These are phyloP conservation scores for Holcopasites calliopsidis DNA, from an alignment of 1,140 invertebrate genomes.

Conservation along the genomic window DNA sequence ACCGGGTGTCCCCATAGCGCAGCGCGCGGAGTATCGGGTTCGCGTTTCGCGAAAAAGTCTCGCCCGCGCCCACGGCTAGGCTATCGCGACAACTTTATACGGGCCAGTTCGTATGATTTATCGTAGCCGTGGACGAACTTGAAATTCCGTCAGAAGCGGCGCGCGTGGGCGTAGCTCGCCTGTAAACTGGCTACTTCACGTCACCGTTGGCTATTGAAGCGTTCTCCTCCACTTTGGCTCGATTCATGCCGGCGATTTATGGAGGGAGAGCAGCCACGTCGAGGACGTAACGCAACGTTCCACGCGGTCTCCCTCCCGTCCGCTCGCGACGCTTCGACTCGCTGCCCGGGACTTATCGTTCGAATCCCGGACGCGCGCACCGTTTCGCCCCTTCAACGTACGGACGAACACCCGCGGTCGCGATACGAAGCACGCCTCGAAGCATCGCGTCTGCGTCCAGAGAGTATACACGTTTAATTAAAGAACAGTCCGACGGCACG, in stretches of 20 bases:
- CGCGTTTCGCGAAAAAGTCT: neutral
- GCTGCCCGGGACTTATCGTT: neutral
- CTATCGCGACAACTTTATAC: conserved; percentile 32
- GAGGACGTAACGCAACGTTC: neutral
- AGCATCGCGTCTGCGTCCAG: neutral
- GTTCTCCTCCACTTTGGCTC: conserved; percentile 26
- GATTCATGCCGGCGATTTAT: neutral
- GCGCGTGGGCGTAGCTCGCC: conserved; percentile 38
- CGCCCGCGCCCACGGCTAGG: neutral
- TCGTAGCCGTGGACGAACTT: conserved; percentile 46
- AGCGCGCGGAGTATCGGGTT: neutral
- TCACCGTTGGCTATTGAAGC: conserved; percentile 31
- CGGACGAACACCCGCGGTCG: neutral
- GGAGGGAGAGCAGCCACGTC: neutral
- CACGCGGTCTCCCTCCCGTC: neutral
- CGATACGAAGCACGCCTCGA: neutral
- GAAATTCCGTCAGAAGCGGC: conserved; percentile 50
- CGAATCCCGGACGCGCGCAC: neutral
- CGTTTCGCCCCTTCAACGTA: too few species aligned
- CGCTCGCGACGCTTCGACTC: too few species aligned
- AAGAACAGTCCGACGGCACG: neutral
- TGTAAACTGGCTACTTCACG: conserved; percentile 56
- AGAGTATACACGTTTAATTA: neutral
- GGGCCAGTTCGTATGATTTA: conserved; percentile 45
- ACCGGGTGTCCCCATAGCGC: neutral